Evolutionary conservation across 2,797 vertebrate genomes (phyloP).

Genomic region (Uromys caudimaculatus): DNA sequence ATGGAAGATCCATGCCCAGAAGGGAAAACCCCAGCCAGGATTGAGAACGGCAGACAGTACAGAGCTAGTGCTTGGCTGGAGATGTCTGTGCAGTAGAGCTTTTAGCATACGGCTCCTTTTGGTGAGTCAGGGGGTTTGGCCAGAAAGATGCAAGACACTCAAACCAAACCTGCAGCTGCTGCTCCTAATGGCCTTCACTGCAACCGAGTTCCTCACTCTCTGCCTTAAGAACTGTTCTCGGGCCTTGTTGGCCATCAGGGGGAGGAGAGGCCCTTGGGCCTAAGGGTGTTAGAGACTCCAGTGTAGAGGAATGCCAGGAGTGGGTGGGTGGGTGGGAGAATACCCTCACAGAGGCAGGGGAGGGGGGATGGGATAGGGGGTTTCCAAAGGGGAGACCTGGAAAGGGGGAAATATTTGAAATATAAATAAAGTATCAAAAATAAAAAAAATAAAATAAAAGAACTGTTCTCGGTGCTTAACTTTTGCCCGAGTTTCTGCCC

Average conservation of each 20-base stretch:
- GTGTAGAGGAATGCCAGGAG: too few species aligned
- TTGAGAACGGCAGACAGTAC: background rate
- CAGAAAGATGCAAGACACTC: background rate
- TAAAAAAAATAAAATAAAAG: background rate
- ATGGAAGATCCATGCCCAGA: background rate
- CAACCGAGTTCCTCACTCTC: background rate
- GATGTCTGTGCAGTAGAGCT: background rate
- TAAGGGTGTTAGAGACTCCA: too few species aligned
- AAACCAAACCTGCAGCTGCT: background rate
- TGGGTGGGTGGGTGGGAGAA: too few species aligned
- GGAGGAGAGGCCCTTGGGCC: too few species aligned
- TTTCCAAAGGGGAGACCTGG: too few species aligned
- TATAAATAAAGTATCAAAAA: too few species aligned
- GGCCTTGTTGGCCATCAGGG: too few species aligned
- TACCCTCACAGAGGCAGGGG: too few species aligned
- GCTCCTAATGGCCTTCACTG: background rate
- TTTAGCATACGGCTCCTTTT: background rate
- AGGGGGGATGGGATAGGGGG: too few species aligned
- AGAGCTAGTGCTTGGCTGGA: background rate
- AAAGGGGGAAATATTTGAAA: too few species aligned
- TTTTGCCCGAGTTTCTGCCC: background rate
- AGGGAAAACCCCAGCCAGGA: background rate
- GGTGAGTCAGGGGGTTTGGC: background rate
- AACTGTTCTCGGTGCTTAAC: background rate
- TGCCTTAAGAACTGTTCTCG: background rate